Conservation (phyloP, 2,888 invertebrate genomes). For the Acronicta alni region DNA sequence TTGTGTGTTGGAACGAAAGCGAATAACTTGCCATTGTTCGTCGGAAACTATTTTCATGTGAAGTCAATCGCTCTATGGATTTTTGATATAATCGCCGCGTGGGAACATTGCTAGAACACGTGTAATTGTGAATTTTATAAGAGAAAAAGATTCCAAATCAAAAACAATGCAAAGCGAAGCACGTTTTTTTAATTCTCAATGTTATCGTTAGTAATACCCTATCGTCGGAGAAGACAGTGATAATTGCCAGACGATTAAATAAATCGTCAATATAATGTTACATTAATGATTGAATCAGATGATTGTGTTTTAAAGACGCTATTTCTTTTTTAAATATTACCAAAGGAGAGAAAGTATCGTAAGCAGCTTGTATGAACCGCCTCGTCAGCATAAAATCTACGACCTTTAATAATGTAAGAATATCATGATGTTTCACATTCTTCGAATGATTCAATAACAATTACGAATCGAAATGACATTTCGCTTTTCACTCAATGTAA, state of each 20-base stretch:
- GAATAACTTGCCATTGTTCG: slow-evolving; percentile 35
- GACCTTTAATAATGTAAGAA: background rate
- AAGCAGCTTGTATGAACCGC: too few species aligned
- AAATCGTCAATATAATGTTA: too few species aligned
- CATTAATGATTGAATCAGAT: too few species aligned
- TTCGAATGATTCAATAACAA: slow-evolving; percentile 9
- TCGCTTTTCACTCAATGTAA: slow-evolving; percentile 7
- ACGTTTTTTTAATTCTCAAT: too few species aligned
- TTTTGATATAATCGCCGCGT: slow-evolving; percentile 34
- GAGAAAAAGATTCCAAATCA: background rate
- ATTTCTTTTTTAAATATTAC: too few species aligned
- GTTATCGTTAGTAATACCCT: too few species aligned
- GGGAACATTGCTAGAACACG: slow-evolving; percentile 22
- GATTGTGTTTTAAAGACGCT: too few species aligned
- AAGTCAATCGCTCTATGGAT: slow-evolving; percentile 45
- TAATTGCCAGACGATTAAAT: too few species aligned
- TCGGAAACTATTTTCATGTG: slow-evolving; percentile 36
- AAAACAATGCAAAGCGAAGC: too few species aligned
- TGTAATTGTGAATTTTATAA: slow-evolving; percentile 4
- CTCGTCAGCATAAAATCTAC: too few species aligned
- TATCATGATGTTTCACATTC: slow-evolving; percentile 1
- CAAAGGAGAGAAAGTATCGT: too few species aligned
- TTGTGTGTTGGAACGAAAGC: slow-evolving; percentile 38
- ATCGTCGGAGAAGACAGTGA: too few species aligned
- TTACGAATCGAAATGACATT: background rate